phyloP scores from a whole-genome alignment of 2,113 vertebrate genomes.

The Aldabrachelys gigantea region DNA sequence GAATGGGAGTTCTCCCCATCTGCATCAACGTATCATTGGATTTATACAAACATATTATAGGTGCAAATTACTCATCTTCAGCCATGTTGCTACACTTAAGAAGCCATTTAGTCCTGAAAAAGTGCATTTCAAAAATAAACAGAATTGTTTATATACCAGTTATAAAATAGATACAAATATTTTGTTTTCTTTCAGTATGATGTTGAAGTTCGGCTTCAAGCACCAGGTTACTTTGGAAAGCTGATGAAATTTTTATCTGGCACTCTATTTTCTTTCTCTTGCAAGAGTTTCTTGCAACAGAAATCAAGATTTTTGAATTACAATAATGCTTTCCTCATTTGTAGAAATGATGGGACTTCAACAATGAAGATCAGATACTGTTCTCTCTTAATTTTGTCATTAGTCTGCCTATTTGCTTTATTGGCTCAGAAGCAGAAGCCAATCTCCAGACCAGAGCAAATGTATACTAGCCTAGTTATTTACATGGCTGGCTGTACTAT shows the following conservation, averaged over 20 bases:
- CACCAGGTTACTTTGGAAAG: not conserved
- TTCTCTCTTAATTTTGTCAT: not conserved
- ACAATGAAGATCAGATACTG: conserved; percentile 21
- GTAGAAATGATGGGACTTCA: conserved; percentile 20
- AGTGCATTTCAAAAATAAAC: not conserved
- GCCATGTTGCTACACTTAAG: not conserved
- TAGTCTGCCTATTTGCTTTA: conserved; percentile 28
- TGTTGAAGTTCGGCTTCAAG: not conserved
- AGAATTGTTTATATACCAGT: not conserved
- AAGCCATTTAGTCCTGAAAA: conserved; percentile 2
- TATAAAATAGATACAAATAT: not conserved
- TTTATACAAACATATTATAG: not conserved
- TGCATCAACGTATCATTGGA: not conserved
- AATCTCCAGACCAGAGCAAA: not conserved
- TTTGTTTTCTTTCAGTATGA: not conserved
- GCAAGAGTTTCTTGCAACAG: not conserved
- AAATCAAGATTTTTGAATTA: conserved; percentile 7
- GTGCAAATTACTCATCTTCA: not conserved
- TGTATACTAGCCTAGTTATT: conserved; percentile 1
- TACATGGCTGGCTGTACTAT: not conserved
- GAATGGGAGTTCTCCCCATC: not conserved
- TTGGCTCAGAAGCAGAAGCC: conserved; percentile 23
- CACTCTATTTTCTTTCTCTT: conserved; percentile 27
- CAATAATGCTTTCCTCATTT: not conserved
- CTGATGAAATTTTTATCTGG: not conserved